These are phyloP conservation scores for Alca torda DNA, from an alignment of 2,797 vertebrate genomes.

Conservation along the genomic window DNA sequence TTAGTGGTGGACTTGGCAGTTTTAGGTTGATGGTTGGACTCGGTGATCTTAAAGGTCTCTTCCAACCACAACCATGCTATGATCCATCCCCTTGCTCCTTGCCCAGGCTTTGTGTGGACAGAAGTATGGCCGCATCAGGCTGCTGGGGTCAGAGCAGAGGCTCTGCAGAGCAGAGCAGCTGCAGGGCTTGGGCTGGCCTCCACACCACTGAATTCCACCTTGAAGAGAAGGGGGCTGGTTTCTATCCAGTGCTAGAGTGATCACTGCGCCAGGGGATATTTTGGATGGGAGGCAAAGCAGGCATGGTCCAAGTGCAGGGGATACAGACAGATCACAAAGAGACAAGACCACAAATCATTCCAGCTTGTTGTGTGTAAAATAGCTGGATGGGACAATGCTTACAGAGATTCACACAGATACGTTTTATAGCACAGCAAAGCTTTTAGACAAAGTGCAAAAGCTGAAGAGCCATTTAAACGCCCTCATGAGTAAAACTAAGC, in stretches of 20 bases:
- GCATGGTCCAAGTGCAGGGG: not conserved
- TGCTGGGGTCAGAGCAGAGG: not conserved
- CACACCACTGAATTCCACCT: not conserved
- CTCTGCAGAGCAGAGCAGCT: not conserved
- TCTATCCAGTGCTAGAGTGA: rapidly evolving
- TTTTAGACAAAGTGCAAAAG: not conserved
- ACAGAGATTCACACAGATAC: not conserved
- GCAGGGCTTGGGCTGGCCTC: not conserved
- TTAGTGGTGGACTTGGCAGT: not conserved
- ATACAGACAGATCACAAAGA: not conserved
- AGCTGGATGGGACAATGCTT: not conserved
- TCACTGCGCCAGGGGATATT: not conserved
- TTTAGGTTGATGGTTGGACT: not conserved
- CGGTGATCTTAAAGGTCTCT: not conserved
- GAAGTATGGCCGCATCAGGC: not conserved
- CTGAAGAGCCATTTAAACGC: not conserved
- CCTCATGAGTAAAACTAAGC: not conserved
- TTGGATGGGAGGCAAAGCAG: not conserved
- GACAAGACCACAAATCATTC: not conserved
- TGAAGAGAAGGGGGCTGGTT: rapidly evolving
- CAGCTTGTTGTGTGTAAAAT: not conserved
- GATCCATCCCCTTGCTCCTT: not conserved
- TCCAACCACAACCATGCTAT: not conserved
- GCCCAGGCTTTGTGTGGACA: not conserved
- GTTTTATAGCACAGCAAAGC: not conserved